Conservation (phyloP, 2,797 vertebrate species). For the Columba guinea region DNA sequence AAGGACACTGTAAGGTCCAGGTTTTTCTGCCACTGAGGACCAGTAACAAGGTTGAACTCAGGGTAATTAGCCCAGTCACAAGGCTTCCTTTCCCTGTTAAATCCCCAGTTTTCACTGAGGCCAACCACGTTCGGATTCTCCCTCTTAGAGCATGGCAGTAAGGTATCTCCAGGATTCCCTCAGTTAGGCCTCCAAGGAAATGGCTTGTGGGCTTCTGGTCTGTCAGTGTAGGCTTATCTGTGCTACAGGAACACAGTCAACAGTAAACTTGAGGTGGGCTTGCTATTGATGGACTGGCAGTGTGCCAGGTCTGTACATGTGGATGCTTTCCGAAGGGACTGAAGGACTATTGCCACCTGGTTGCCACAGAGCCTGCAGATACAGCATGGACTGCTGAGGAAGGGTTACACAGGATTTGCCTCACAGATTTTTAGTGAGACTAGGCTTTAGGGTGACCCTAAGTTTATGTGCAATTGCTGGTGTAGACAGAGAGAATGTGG, state of each 20-base stretch:
- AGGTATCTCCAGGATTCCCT: neutral
- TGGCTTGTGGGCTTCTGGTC: neutral
- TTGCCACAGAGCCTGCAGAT: neutral
- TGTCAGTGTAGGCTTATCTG: neutral
- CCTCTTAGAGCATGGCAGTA: neutral
- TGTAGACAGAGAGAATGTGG: neutral
- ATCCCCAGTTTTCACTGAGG: neutral
- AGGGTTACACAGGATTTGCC: accelerated
- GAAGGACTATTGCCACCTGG: neutral
- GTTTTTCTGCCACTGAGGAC: accelerated
- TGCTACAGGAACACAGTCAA: neutral
- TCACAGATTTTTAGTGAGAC: neutral
- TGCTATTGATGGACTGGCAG: neutral
- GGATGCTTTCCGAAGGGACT: neutral
- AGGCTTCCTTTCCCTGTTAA: neutral
- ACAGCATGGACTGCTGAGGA: neutral
- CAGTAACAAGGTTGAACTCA: neutral
- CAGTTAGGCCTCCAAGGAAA: neutral
- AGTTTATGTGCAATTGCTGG: neutral
- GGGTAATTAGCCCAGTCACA: neutral
- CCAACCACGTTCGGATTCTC: neutral
- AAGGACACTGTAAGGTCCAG: neutral
- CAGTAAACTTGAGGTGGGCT: neutral
- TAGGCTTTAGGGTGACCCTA: neutral
- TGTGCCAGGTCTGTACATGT: neutral